Evolutionary conservation across 2,113 vertebrate genomes (phyloP), one percentile per base, ranked within the genome.

Genomic region (Rhipidura dahli): DNA sequence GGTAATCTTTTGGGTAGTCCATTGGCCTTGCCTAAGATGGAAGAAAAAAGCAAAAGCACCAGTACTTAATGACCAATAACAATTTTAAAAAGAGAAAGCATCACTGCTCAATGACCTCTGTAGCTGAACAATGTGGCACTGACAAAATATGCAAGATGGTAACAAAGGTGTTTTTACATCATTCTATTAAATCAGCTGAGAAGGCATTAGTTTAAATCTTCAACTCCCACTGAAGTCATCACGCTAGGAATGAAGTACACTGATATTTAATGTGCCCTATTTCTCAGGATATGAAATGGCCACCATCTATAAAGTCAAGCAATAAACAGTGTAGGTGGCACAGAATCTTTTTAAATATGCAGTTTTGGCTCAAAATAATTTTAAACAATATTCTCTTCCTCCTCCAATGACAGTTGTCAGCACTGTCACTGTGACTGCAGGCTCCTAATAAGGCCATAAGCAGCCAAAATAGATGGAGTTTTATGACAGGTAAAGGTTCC

Each of bases 1-100:
- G 98, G 86, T 98, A 98, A 82, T 98, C 99, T 91, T 97, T 98
- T 31, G 99, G 97, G 63, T 99, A 99, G 97, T 99, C 99, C 91
- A 99, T 98, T 16, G 99, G 99, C 45, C 99, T 98, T 44, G 99
- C 99, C 99, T 99, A 97, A 35, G 91, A 90, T 69, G 40, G 69
- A 92, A 93, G 83, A 95, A 97, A 39, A 97, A 92, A 84, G 84
- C 35, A 95, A 86, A 93, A 69, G 22, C 26, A 69, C 6, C 61
- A 27, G 9, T 27, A 53, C 6, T 77, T 69, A 40, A n/a, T 21
- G 19, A 84, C 11, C 4, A 83, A 33, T 23, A 57, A 50, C 15
- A 17, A 49, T 37, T 78, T 72, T 5, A 26, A 26, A 88, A 73
- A 35, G 40, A n/a, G 40, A 33, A 76, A 71, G 15, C 10, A 53